phyloP scores from a whole-genome alignment of 2,888 invertebrate genomes.

The Ypsolopha sequella region DNA sequence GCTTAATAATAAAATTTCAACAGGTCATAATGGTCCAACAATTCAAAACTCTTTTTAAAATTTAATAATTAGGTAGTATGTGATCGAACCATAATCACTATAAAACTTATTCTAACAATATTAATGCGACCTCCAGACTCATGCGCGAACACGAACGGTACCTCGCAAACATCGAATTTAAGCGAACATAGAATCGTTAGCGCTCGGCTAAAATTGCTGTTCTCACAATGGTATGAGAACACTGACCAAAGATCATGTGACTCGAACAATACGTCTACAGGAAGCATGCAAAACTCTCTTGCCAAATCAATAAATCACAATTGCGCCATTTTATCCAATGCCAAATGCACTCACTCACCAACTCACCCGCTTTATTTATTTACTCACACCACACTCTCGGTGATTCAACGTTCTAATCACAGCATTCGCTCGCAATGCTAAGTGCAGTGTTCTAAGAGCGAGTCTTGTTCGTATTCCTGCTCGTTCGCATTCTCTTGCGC shows the following conservation, averaged over 20 bases:
- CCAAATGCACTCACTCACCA: neutral
- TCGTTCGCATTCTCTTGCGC: slow-evolving; percentile 16
- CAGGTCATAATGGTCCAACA: neutral
- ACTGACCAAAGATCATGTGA: too few species aligned
- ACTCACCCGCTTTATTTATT: slow-evolving; percentile 13
- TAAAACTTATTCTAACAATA: neutral
- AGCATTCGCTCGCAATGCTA: slow-evolving; percentile 31
- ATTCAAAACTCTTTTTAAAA: neutral
- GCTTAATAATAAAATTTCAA: neutral
- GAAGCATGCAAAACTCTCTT: too few species aligned
- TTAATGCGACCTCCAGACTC: too few species aligned
- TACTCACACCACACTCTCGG: slow-evolving; percentile 23
- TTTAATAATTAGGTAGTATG: neutral
- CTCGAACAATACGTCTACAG: too few species aligned
- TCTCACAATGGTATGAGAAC: too few species aligned
- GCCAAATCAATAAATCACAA: too few species aligned
- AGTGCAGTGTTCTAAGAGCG: slow-evolving; percentile 54
- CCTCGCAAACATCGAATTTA: too few species aligned
- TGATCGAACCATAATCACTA: neutral
- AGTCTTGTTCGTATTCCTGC: slow-evolving; percentile 28
- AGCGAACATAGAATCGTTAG: too few species aligned
- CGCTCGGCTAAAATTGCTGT: too few species aligned
- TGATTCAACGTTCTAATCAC: slow-evolving; percentile 22
- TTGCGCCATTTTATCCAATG: neutral
- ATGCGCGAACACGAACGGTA: too few species aligned